phyloP scores from a whole-genome alignment of 1,140 invertebrate genomes.

The Streblospio benedicti region DNA sequence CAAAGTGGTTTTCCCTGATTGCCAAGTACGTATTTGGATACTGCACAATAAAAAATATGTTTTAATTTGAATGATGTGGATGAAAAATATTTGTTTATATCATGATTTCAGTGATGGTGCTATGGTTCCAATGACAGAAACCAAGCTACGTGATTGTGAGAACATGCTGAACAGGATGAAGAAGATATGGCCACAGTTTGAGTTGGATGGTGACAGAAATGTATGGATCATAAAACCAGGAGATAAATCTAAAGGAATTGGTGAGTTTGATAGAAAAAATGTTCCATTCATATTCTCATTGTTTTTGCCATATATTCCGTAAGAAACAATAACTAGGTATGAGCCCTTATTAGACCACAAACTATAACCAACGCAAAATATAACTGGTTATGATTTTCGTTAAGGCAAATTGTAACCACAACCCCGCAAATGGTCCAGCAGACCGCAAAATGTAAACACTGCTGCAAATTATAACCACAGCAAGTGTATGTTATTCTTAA shows the following conservation, averaged over 20 bases:
- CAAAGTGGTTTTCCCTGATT: slow-evolving; percentile 9
- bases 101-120: slow-evolving; percentile 9
- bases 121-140: slow-evolving; percentile 6
- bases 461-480: too few species aligned
- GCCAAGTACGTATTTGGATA: slow-evolving; percentile 14
- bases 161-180: slow-evolving; percentile 3
- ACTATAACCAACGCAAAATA: too few species aligned
- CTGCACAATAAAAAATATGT: too few species aligned
- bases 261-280: slow-evolving; percentile 4
- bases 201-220: slow-evolving; percentile 70
- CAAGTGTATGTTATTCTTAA: too few species aligned
- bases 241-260: slow-evolving; percentile 76
- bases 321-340: too few species aligned
- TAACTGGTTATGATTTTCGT: too few species aligned
- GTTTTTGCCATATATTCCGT: neutral
- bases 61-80: too few species aligned
- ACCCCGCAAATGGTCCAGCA: too few species aligned
- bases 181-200: slow-evolving; percentile 64
- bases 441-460: too few species aligned
- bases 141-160: slow-evolving; percentile 2
- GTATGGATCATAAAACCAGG: slow-evolving; percentile 94
- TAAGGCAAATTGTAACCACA: too few species aligned
- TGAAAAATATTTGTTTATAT: too few species aligned
- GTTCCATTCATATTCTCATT: neutral
- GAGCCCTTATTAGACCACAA: too few species aligned